Evolutionary conservation across 2,888 invertebrate species (phyloP), one percentile per base, ranked within the genome.

Genomic region (Plusia festucae): DNA sequence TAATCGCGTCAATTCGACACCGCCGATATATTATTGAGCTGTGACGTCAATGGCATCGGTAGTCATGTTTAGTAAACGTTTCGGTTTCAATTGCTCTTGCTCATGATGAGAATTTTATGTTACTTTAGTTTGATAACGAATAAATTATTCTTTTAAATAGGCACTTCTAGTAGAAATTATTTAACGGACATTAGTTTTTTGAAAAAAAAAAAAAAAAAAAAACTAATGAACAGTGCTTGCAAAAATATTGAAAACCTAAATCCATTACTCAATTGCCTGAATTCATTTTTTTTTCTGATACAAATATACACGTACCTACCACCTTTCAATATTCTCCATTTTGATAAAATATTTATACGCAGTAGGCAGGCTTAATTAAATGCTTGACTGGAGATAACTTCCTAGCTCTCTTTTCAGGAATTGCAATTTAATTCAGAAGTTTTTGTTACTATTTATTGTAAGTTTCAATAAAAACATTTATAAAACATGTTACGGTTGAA

Each of bases 1-100:
- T 77, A 67, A 73, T 73, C 78, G 54, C 54, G 40, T 66, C 78
- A 73, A 64, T 74, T 73, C 78, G 78, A 77, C 78, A 72, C 68
- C 24, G 51, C 34, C 62, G 51, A 67, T 74, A 62, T 66, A 74
- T 73, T 78, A 73, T 72, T 62, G 60, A 60, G 34, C 13, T 56
- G 54, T 77, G 73, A 74, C 73, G 73, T 74, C 73, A 74, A 78
- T 73, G 24, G 53, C 60, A 52, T 67, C 56, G 67, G 7, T 56
- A 56, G 62, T 66, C 18, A 49, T 20, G 46, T n/a, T n/a, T n/a
- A n/a, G n/a, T 49, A 62, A 77, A 66, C 4, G 24, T 34, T 44
- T 62, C 46, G 72, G 78, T 61, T 71, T 56, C 44, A 61, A 72
- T 65, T 73, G 78, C 59, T 57, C 15, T 66, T 77, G 65, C 73